Percentiles rank a stretch among this genome's conserved stretches.
Conservation (phyloP, 2,797 vertebrate species). For the Thaleichthys pacificus region DNA sequence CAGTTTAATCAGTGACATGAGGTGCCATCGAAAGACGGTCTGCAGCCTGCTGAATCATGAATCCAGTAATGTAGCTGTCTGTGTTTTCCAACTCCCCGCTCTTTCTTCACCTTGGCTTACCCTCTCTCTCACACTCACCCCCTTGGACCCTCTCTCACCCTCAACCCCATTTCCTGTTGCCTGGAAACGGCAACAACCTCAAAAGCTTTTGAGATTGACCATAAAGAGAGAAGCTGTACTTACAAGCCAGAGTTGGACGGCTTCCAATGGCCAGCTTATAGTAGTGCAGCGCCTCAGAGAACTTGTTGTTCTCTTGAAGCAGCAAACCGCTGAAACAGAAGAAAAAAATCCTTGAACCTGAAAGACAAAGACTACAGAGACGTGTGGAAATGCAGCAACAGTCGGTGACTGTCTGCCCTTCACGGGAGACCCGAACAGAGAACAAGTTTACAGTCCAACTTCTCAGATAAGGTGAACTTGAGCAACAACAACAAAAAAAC, state of each 20-base stretch:
- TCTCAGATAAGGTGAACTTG: neutral
- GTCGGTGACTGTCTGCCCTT: no score
- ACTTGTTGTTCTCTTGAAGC: conserved; percentile 97
- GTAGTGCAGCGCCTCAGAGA: conserved; percentile 95
- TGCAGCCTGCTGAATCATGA: conserved; percentile 42
- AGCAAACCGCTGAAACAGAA: conserved; percentile 85
- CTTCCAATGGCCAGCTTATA: conserved; percentile 97
- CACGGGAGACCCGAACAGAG: neutral
- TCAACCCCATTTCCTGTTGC: conserved; percentile 61
- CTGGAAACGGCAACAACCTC: conserved; percentile 64
- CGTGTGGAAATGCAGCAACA: neutral
- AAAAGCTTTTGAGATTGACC: conserved; percentile 63
- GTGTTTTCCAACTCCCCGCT: conserved; percentile 23
- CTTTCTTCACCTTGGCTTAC: conserved; percentile 24
- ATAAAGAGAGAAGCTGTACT: conserved; percentile 78
- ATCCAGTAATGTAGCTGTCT: conserved; percentile 42
- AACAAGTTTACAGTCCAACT: neutral
- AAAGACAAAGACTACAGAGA: neutral
- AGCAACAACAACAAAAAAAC: neutral
- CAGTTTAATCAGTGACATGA: conserved; percentile 42
- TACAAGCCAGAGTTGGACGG: conserved; percentile 97
- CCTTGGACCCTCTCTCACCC: conserved; percentile 46
- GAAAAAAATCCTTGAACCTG: conserved; percentile 10
- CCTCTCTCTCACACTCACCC: conserved; percentile 51
- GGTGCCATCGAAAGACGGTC: conserved; percentile 22